Evolutionary conservation across 2,888 invertebrate species (phyloP), one percentile per base, ranked within the genome.

Genomic region (Folsomia candida): DNA sequence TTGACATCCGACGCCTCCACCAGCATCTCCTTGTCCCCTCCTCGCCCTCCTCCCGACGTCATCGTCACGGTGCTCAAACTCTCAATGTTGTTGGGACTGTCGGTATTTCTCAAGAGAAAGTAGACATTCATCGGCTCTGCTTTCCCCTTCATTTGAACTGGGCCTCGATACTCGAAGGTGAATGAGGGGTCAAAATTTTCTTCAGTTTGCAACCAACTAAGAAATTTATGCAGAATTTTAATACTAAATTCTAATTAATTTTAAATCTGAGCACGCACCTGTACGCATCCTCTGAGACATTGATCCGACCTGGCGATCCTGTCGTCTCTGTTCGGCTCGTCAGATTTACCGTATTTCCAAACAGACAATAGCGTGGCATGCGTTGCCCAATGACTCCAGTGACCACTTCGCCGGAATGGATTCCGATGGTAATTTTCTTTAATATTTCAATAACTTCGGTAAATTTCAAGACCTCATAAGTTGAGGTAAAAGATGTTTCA

Each of bases 291-390:
- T 93, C 93, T 61, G 94, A 94, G 74, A 95, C 93, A 83, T 95
- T 95, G 80, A 95, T 94, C 80, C 88, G 89, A 25, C 94, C 95
- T 18, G 91, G 90, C 63, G 89, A 88, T 0, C 95, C 95, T 0
- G 95, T 95, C 24, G 95, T 95, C 84, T 96, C 95, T 1, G 94
- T 94, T 73, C 95, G 88, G 83, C 94, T 94, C 67, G 95, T 95
- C 73, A 95, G 83, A 85, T 96, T 96, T 18, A 96, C 95, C 0
- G 95, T 95, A 84, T 96, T 95, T 4, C 95, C 95, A 81, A 95
- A 96, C 29, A 96, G 88, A 80, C 93, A 93, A 83, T 94, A 95
- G 28, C 95, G 88, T 0, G 95, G 95, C 92, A 95, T 94, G 74
- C 94, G 89, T 84, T 94, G 93, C 1, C 95, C 95, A 76, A 95